phyloP scores from a whole-genome alignment of 2,888 invertebrate genomes.

The Protonemura montana region DNA sequence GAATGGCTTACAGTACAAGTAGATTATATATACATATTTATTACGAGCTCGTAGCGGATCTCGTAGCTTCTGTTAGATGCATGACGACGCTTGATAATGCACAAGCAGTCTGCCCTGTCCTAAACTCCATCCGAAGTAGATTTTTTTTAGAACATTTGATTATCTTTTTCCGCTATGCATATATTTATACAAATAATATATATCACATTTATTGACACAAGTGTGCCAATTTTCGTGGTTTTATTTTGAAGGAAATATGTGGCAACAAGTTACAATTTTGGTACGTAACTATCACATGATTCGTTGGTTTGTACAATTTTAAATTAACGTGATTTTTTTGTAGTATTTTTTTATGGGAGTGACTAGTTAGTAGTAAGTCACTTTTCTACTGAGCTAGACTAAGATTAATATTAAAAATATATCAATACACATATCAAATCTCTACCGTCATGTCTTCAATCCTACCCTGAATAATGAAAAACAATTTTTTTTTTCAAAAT shows the following conservation, averaged over 20 bases:
- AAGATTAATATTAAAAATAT: neutral
- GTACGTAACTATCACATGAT: neutral
- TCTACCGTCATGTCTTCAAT: too few relatives aligned
- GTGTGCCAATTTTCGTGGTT: neutral
- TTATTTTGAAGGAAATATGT: neutral
- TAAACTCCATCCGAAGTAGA: neutral
- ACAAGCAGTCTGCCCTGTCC: neutral
- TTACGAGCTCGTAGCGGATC: neutral
- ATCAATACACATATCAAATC: too few relatives aligned
- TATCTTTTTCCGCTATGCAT: neutral
- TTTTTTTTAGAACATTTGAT: neutral
- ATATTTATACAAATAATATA: neutral
- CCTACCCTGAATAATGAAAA: too few relatives aligned
- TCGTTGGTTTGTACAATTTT: neutral
- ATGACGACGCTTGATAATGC: constrained; percentile 7
- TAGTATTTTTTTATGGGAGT: neutral
- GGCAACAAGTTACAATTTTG: neutral
- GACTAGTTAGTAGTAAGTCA: neutral
- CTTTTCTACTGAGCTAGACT: neutral
- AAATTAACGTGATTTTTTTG: neutral
- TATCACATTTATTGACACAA: neutral
- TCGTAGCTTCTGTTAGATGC: constrained; percentile 5
- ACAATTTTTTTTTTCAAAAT: too few relatives aligned
- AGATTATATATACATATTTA: neutral
- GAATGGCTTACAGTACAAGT: neutral